A percentile compares a stretch with the other conserved stretches of the same genome.
Conservation (phyloP, 2,888 invertebrate genomes). For the Drosophila hamatofila region DNA sequence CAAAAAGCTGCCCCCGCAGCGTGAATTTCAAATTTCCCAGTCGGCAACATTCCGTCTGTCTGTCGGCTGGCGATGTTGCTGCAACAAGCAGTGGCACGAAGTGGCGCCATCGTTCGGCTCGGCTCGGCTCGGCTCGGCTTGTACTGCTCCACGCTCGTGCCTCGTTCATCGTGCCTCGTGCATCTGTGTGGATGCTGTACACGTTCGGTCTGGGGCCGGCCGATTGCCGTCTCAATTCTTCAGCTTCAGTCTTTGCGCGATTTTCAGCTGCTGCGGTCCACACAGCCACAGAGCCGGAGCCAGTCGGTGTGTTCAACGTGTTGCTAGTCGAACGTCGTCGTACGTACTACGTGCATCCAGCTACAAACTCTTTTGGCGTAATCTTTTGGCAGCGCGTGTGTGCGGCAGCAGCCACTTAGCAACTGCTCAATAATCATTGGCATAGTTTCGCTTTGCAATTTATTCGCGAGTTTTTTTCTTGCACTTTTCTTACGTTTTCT, state of each 20-base stretch:
- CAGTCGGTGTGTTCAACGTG: constrained; percentile 8
- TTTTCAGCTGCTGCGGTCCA: constrained; percentile 81
- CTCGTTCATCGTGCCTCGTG: background rate
- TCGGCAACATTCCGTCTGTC: constrained; percentile 61
- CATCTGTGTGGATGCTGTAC: constrained; percentile 33
- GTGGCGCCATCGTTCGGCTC: constrained; percentile 10
- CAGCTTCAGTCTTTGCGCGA: constrained; percentile 84
- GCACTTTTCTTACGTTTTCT: background rate
- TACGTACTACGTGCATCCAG: constrained; percentile 33
- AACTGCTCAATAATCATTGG: constrained; percentile 10
- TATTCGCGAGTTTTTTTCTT: background rate
- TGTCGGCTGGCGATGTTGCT: constrained; percentile 57
- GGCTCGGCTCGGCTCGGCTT: constrained; percentile 1
- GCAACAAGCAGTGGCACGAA: constrained; percentile 58
- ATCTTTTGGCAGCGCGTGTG: constrained; percentile 38
- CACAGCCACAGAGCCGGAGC: constrained; percentile 20
- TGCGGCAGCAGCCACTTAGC: constrained; percentile 18
- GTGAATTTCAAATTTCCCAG: constrained; percentile 56
- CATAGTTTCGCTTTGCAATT: constrained; percentile 8
- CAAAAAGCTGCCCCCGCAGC: constrained; percentile 57
- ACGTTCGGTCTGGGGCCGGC: constrained; percentile 18
- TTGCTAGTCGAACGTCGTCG: constrained; percentile 10
- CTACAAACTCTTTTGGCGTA: constrained; percentile 32
- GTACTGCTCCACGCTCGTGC: constrained; percentile 15
- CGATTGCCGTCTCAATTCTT: constrained; percentile 34